Evolutionary conservation across 1,140 invertebrate species (phyloP).

Genomic region (Lepidotrigona ventralis): DNA sequence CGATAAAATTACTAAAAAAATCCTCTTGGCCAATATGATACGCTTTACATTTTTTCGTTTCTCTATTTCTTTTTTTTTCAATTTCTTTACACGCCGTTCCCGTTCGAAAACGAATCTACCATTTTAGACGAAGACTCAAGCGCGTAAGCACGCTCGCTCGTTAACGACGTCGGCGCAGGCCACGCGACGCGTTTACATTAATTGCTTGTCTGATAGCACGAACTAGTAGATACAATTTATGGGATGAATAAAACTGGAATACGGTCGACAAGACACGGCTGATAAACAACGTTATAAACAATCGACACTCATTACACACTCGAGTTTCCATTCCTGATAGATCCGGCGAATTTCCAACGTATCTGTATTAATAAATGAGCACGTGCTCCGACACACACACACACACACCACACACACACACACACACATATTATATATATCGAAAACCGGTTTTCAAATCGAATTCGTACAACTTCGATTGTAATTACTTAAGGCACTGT

Average conservation of each 20-base stretch:
- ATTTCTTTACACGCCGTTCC: background rate
- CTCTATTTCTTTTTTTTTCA: background rate
- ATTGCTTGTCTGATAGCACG: conserved; percentile 55
- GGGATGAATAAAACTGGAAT: conserved; percentile 43
- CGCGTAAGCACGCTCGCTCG: background rate
- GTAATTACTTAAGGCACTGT: background rate
- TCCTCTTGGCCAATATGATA: background rate
- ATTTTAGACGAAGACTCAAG: background rate
- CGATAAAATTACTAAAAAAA: background rate
- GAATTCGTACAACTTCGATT: background rate
- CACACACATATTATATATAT: no score
- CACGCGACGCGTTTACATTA: conserved; percentile 57
- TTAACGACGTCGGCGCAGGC: conserved; percentile 38
- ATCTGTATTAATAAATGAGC: conserved; percentile 28
- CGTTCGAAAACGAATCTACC: background rate
- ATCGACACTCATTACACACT: conserved; percentile 46
- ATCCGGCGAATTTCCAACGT: conserved; percentile 36
- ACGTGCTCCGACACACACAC: background rate
- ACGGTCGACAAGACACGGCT: conserved; percentile 40
- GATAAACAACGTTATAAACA: conserved; percentile 63
- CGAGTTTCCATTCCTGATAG: conserved; percentile 35
- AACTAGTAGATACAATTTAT: conserved; percentile 42
- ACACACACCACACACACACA: no score
- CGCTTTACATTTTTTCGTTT: background rate
- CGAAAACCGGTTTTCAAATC: background rate